These are phyloP conservation scores for Crossaster papposus DNA, from an alignment of 53 echinoderm and acorn worm species.

Conservation along the genomic window DNA sequence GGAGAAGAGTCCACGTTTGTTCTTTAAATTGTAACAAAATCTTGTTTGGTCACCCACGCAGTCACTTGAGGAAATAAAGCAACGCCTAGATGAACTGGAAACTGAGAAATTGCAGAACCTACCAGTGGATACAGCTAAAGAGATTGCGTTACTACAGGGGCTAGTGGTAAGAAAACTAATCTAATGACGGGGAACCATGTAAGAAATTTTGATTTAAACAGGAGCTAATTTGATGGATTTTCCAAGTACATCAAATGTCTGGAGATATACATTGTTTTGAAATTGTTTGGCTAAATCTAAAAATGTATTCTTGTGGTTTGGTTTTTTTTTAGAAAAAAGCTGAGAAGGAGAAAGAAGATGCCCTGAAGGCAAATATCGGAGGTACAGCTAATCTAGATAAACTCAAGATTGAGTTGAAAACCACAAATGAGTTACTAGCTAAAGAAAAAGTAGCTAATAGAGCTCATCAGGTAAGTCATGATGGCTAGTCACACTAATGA, in stretches of 20 bases:
- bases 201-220: background rate
- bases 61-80: slow-evolving; percentile 76
- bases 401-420: slow-evolving; percentile 62
- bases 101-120: slow-evolving; percentile 82
- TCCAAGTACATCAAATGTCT: too few species aligned
- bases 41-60: slow-evolving; percentile 17
- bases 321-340: slow-evolving; percentile 60
- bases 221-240: too few species aligned
- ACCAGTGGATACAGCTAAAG: slow-evolving; percentile 86
- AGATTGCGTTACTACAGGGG: slow-evolving; percentile 76
- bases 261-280: background rate
- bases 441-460: slow-evolving; percentile 86
- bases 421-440: slow-evolving; percentile 67
- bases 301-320: background rate
- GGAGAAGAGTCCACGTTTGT: background rate
- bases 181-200: background rate
- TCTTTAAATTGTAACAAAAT: background rate
- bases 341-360: slow-evolving; percentile 72
- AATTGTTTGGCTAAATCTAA: background rate
- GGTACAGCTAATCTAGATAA: slow-evolving; percentile 79
- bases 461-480: slow-evolving; percentile 73
- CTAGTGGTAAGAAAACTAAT: slow-evolving; percentile 68
- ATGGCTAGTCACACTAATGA: background rate
- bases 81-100: slow-evolving; percentile 83
- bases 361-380: slow-evolving; percentile 75